Percentiles rank a stretch among this genome's conserved stretches.
Conservation (phyloP, 53 echinoderm and acorn worm genomes). For the Temnopleurus reevesii region DNA sequence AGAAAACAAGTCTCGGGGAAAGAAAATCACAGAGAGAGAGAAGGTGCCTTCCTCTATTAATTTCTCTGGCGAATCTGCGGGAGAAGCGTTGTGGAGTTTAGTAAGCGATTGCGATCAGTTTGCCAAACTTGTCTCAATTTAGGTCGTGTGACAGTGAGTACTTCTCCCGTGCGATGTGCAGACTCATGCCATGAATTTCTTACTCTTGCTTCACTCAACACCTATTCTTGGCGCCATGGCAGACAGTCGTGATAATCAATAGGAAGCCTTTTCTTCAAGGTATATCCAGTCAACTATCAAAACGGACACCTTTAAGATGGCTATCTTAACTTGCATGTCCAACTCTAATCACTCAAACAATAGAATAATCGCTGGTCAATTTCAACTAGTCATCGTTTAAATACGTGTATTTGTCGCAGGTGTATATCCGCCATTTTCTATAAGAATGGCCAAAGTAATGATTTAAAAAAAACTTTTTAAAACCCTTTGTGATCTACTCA, state of each 20-base stretch:
- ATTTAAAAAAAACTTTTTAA: no score
- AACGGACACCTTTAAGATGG: background rate
- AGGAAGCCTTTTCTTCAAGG: constrained; percentile 20
- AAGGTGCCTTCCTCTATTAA: background rate
- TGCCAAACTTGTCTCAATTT: constrained; percentile 52
- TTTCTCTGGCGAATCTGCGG: background rate
- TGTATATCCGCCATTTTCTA: no score
- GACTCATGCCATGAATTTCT: constrained; percentile 19
- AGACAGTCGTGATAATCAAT: background rate
- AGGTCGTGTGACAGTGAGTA: constrained; percentile 52
- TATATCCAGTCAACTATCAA: constrained; percentile 18
- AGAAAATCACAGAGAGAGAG: background rate
- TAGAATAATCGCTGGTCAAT: background rate
- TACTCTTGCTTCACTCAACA: background rate
- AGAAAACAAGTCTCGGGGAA: background rate
- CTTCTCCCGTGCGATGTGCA: background rate
- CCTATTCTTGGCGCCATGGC: constrained; percentile 27
- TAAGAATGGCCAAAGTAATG: no score
- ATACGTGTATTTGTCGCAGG: no score
- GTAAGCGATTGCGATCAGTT: constrained; percentile 40
- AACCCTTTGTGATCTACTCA: no score
- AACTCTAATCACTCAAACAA: background rate
- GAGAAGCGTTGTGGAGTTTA: background rate
- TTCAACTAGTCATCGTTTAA: constrained; percentile 12
- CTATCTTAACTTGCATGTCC: background rate